Base-by-base conservation (phyloP, 2,113 vertebrate genomes). In the Dasyornis broadbenti region DNA sequence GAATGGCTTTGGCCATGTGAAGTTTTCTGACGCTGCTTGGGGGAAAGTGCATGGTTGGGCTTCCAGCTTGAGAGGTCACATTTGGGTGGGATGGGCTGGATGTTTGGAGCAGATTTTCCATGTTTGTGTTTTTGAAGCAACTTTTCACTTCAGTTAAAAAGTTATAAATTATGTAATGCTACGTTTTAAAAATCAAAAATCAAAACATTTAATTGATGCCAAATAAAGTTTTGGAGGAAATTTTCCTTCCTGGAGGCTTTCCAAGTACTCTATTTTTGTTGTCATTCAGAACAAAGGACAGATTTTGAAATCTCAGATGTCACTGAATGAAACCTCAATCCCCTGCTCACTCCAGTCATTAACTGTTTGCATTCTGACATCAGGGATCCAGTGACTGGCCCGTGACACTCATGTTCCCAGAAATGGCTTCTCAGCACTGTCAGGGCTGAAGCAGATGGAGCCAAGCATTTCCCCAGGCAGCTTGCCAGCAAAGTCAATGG, bases 241-340 rank as follows among this genome's bases (percentile, higher is more conserved):
- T 85, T 94, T 95, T 64, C 23, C 27, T 80, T 76, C 23, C 21
- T 73, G 52, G 33, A 73, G 30, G 9, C 30, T 66, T 96, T 68
- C 57, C 63, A 66, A 87, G 12, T 47, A 23, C 61, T 79, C 37
- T 80, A 0, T 68, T 85, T 92, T 84, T 82, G n/a, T 56, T 82
- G 53, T 85, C 40, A 85, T 89, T 77, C 59, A 80, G 66, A 95
- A 66, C 0, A 1, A 90, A 90, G 73, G 66, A 53, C 49, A 85
- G 37, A 65, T 89, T 92, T 85, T 82, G 73, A 80, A 82, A 88
- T 94, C 72, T 91, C 61, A 49, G 57, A 44, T 90, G 82, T 92
- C 73, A 50, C 20, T 91, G 78, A 91, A 82, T 45, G 57, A 79
- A 94, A n/a, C 22, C 31, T 91, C 7, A 0, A 56, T 94, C 35